Base-by-base conservation (phyloP, 1,140 invertebrate species). In the Mamestra configurata region DNA sequence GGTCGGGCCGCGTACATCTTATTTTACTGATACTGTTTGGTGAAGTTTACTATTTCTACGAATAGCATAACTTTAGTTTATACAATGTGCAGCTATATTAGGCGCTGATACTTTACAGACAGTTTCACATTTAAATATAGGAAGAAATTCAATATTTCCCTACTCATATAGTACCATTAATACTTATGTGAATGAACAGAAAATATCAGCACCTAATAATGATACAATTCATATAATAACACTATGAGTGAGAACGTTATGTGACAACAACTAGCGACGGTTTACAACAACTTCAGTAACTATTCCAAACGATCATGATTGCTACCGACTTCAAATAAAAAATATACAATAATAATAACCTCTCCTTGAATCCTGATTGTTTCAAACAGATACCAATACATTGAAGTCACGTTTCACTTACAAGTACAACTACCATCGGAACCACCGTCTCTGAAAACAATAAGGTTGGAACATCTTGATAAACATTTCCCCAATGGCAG, bases 11-110 rank as follows among this genome's bases (percentile, higher is more conserved):
- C 6, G 8, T 31, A 35, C 22, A 57, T 57, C 61, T 53, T 71
- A 71, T 7, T 31, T 51, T 71, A 71, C 3, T 11, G 24, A 71
- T 71, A 71, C 68, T 71, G 68, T 71, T 35, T 18, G 68, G 46
- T 20, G n/a, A 4, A 51, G 49, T 35, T 71, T 53, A 71, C 68
- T 71, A 71, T 71, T 71, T 11, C 27, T 43, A 20, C 7, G 13
- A 71, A 71, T 71, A 71, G 68, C 68, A 10, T 71, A 71, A 71
- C 68, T 71, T 24, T 27, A n/a, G 27, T 51, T 64, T 18, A 43
- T 27, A 68, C 46, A 2, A 79, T 10, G 0, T 20, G 27, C 11
- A 57, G 1, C 20, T 7, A 13, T 6, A 35, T 35, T 61, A 66
- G 18, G 35, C 18, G 27, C 35, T 0, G 18, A 13, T 20, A 43